Conservation (phyloP, 2,888 invertebrate species). For the Bedellia somnulentella region DNA sequence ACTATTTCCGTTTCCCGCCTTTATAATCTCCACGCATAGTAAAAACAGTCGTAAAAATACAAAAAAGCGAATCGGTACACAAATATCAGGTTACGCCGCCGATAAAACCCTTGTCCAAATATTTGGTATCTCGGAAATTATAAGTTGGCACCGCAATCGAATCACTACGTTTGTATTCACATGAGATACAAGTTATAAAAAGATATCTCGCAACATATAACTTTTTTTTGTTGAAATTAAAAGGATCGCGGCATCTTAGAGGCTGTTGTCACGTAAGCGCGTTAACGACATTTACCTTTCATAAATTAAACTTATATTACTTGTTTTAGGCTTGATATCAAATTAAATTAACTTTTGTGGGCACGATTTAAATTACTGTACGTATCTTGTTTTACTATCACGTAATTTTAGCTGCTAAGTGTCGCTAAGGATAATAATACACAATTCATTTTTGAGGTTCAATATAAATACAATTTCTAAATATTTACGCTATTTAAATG, state of each 20-base stretch:
- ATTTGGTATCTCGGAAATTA: too few species aligned
- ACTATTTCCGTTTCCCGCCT: too few species aligned
- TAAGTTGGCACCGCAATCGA: constrained; percentile 30
- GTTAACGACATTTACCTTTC: constrained; percentile 36
- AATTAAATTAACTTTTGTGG: too few species aligned
- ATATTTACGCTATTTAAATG: too few species aligned
- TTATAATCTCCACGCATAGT: constrained; percentile 51
- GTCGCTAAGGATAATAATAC: too few species aligned
- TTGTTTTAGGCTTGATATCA: constrained; percentile 6
- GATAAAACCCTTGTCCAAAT: constrained; percentile 56
- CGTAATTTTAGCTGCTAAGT: too few species aligned
- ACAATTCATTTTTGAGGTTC: too few species aligned
- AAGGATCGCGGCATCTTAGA: constrained; percentile 35
- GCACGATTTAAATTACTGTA: too few species aligned
- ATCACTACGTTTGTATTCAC: constrained; percentile 46
- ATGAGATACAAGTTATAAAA: constrained; percentile 40
- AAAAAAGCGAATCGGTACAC: constrained; percentile 33
- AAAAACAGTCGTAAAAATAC: constrained; percentile 42
- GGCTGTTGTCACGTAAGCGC: constrained; percentile 44
- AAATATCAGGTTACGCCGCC: constrained; percentile 53
- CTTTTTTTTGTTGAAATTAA: constrained; percentile 43
- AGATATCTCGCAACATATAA: constrained; percentile 44
- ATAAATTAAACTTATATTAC: constrained; percentile 38
- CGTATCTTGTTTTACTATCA: too few species aligned
- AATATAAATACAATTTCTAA: too few species aligned